Evolutionary conservation across 1,140 invertebrate species (phyloP), one percentile per base, ranked within the genome.

Genomic region (Anastatus disparis): DNA sequence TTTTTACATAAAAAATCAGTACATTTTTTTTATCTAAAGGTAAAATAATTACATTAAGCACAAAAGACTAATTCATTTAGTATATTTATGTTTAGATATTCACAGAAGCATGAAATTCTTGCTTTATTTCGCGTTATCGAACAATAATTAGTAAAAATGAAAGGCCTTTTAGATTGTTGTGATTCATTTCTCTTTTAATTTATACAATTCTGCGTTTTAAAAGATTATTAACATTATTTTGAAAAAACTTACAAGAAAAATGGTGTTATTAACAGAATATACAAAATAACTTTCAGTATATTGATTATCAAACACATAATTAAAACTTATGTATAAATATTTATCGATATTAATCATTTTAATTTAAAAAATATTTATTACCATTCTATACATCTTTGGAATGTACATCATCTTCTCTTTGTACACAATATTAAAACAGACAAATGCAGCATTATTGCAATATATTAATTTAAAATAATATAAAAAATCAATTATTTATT

Each of bases 31-130:
- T 53, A 61, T 69, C 29, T 29, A n/a, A 20, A 53, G 7, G 12
- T 48, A 52, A 68, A 50, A 48, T 59, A 68, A 67, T 68, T 50
- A 69, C 40, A 69, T 50, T 38, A 68, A 68, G 50, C 55, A 50
- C 50, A 29, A 40, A 59, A 50, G 31, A 59, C 55, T 68, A 68
- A 31, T 68, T 15, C n/a, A n/a, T n/a, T n/a, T n/a, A n/a, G 12
- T 56, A 46, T 56, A 56, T 35, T 68, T n/a, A 24, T 42, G 13
- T 50, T 40, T 27, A 22, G 17, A 69, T 42, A 69, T 69, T 69
- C 58, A 69, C 48, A 62, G 48, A 44, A 69, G 9, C 31, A 2
- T 29, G 20, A 68, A 31, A 52, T 27, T 53, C 26, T n/a, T 27
- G 22, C 24, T 69, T 68, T 62, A 46, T 61, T 62, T 68, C 6